Evolutionary conservation across 2,888 invertebrate genomes (phyloP).

Genomic region (Mantis religiosa): DNA sequence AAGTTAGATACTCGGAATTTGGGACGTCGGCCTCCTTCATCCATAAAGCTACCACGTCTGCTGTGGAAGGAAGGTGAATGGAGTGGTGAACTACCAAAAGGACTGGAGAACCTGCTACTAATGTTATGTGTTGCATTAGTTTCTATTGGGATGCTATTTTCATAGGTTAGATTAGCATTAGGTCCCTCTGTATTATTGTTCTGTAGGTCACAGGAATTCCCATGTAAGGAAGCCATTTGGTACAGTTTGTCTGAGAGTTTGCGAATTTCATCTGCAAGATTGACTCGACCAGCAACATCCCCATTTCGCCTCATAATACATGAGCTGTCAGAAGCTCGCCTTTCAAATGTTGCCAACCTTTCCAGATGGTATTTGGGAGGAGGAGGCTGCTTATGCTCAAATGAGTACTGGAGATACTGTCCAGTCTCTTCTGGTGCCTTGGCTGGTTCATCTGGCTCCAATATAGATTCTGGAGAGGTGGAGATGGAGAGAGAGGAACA

Average conservation of each 20-base stretch:
- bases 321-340: slow-evolving; percentile 75
- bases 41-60: not conserved
- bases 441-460: slow-evolving; percentile 48
- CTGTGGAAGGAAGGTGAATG: not conserved
- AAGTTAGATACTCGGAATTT: slow-evolving; percentile 64
- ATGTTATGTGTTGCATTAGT: not conserved
- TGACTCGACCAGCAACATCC: slow-evolving; percentile 39
- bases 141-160: not conserved
- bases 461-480: slow-evolving; percentile 52
- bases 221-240: slow-evolving; percentile 31
- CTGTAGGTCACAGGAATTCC: not conserved
- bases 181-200: not conserved
- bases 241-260: slow-evolving; percentile 75
- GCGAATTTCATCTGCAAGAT: slow-evolving; percentile 75
- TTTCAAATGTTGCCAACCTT: slow-evolving; percentile 49
- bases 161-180: not conserved
- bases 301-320: slow-evolving; percentile 52
- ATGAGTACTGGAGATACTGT: not conserved
- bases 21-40: slow-evolving; percentile 42
- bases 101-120: not conserved
- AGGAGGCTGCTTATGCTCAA: slow-evolving; percentile 9
- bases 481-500: slow-evolving; percentile 67
- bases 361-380: slow-evolving; percentile 28
- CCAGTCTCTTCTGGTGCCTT: slow-evolving; percentile 40
- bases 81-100: not conserved